Conservation (phyloP, 2,888 invertebrate species). For the Hypena proboscidalis region DNA sequence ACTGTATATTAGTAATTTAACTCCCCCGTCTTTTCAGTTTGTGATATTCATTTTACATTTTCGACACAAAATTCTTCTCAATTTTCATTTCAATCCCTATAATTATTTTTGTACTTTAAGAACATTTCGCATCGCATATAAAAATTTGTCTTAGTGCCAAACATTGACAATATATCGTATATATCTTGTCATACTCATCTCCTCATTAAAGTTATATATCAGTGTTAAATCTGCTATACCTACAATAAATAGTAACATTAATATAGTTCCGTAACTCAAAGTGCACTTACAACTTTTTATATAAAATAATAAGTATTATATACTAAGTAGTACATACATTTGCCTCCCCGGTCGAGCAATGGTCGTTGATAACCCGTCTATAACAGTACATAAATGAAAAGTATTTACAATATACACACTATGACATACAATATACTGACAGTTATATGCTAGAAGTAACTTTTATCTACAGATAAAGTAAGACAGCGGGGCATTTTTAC, state of each 20-base stretch:
- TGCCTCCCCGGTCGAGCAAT: slow-evolving; percentile 69
- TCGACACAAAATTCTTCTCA: slow-evolving; percentile 19
- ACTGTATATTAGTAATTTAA: slow-evolving; percentile 35
- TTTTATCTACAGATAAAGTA: slow-evolving; percentile 78
- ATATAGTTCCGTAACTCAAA: slow-evolving; percentile 82
- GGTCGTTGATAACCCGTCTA: slow-evolving; percentile 70
- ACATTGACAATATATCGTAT: slow-evolving; percentile 40
- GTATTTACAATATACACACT: slow-evolving; percentile 82
- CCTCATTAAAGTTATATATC: slow-evolving; percentile 29
- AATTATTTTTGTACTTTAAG: slow-evolving; percentile 17
- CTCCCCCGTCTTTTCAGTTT: slow-evolving; percentile 19
- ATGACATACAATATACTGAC: slow-evolving; percentile 78
- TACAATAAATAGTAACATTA: slow-evolving; percentile 58
- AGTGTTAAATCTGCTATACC: slow-evolving; percentile 55
- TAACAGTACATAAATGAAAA: slow-evolving; percentile 78
- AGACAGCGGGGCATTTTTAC: slow-evolving; percentile 60
- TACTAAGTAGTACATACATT: slow-evolving; percentile 65
- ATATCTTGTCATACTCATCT: slow-evolving; percentile 35
- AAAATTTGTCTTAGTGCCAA: slow-evolving; percentile 40
- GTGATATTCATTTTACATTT: slow-evolving; percentile 9
- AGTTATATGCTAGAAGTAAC: slow-evolving; percentile 78
- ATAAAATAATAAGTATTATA: slow-evolving; percentile 76
- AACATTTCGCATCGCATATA: slow-evolving; percentile 30
- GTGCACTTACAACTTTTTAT: slow-evolving; percentile 81
- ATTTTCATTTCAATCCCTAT: slow-evolving; percentile 19